Base-by-base conservation (phyloP, 2,797 vertebrate species). In the Eulemur mongoz region DNA sequence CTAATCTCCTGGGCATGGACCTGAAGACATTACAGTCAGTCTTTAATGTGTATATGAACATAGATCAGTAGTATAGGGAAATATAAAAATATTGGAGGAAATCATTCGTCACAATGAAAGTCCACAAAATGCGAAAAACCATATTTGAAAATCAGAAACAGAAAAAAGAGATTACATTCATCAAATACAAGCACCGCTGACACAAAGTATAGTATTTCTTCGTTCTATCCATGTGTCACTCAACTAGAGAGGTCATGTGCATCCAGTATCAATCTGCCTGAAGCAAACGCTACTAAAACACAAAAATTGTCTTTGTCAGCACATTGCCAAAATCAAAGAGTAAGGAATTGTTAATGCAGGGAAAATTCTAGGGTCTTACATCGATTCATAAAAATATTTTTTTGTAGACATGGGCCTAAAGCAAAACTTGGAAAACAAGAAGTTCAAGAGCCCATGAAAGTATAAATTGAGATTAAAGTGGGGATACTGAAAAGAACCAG, bases 261-360 rank as follows among this genome's bases (percentile, higher is more conserved):
- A 73, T 32, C 48, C 40, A 61, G 76, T n/a, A 65, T 43, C 82
- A 95, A 54, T 61, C 69, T 89, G 75, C 89, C 96, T 95, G 12
- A 7, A 96, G 93, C 93, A 92, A 94, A 76, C 57, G 52, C 80
- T 79, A 50, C 85, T 63, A n/a, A 93, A 90, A 91, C 72, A 88
- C 17, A 85, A 92, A 92, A 92, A 76, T 30, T 73, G 65, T 82
- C 85, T 69, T 91, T 92, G 86, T 96, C 93, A 96, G 93, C 91
- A 94, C 14, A 75, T 50, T 79, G 85, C 27, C 50, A 89, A 65
- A 94, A 59, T 94, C 83, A 72, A 78, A 96, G 72, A 84, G 4
- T n/a, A 81, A 92, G 75, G 43, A 65, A 83, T 94, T 92, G 91
- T 52, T 83, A 94, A 96, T 57, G 48, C 32, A 89, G 48, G 63